A percentile compares a stretch with the other conserved stretches of the same genome.
Conservation (phyloP, 2,113 vertebrate genomes). For the Hassar affinis region DNA sequence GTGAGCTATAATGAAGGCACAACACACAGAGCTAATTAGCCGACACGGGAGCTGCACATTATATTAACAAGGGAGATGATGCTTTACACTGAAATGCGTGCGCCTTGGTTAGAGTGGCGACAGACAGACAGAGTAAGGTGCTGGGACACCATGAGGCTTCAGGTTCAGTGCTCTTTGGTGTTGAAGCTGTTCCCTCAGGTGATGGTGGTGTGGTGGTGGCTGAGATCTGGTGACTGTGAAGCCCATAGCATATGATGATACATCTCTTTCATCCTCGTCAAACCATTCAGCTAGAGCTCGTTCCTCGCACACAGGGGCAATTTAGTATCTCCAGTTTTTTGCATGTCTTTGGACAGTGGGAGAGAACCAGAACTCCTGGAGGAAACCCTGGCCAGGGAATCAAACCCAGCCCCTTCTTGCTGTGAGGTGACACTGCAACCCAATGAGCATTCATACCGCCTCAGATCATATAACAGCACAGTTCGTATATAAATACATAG, state of each 20-base stretch:
- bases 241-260: neutral
- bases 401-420: no score
- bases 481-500: neutral
- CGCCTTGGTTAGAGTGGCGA: neutral
- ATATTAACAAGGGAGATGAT: neutral
- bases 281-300: neutral
- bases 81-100: neutral
- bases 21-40: neutral
- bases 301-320: neutral
- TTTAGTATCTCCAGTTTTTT: no score
- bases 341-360: no score
- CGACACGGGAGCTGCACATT: neutral
- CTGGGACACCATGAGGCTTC: neutral
- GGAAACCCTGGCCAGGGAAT: no score
- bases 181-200: neutral
- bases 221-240: neutral
- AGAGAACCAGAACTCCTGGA: no score
- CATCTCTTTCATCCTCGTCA: neutral
- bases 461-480: neutral
- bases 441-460: no score
- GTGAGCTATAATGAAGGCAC: neutral
- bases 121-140: neutral
- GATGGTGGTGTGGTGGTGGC: neutral
- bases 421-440: no score
- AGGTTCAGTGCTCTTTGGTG: neutral